Percentiles rank a stretch among this genome's conserved stretches.
Evolutionary conservation across 1,140 invertebrate genomes (phyloP).

Genomic region (Drosophila pallidifrons): DNA sequence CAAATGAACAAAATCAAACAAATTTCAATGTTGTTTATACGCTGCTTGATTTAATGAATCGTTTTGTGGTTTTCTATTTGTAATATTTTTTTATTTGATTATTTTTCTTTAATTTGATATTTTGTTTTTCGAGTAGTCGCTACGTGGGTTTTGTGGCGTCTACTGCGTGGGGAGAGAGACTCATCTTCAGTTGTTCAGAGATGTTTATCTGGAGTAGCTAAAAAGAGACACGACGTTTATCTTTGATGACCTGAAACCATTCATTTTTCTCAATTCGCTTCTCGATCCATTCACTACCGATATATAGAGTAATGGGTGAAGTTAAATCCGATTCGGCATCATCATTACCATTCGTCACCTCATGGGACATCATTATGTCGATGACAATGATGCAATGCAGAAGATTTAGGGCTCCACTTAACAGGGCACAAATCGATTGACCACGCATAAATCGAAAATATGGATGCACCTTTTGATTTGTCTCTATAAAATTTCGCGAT

Average conservation of each 20-base stretch:
- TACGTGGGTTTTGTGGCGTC: constrained; percentile 46
- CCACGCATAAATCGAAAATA: constrained; percentile 17
- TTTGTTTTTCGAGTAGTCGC: constrained; percentile 2
- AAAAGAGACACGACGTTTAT: constrained; percentile 31
- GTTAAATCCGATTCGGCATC: constrained; percentile 5
- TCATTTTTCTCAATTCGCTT: constrained; percentile 10
- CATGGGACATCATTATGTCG: constrained; percentile 19
- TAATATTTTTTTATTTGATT: constrained; percentile 21
- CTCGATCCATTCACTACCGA: constrained; percentile 20
- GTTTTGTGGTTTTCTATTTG: constrained; percentile 57
- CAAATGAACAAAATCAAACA: constrained; percentile 53
- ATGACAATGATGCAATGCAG: constrained; percentile 31
- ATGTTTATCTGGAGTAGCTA: constrained; percentile 32
- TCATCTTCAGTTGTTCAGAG: constrained; percentile 9
- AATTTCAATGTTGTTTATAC: constrained; percentile 63
- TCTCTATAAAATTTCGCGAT: neutral
- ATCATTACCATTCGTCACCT: neutral
- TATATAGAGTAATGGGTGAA: constrained; percentile 6
- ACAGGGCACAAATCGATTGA: constrained; percentile 32
- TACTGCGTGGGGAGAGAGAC: constrained; percentile 32
- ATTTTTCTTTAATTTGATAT: neutral
- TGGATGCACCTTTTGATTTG: constrained; percentile 6
- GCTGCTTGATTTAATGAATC: constrained; percentile 46
- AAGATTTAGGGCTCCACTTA: constrained; percentile 22
- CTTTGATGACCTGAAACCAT: constrained; percentile 29